phyloP scores from a whole-genome alignment of 2,888 invertebrate species.

The Monochamus alternatus region DNA sequence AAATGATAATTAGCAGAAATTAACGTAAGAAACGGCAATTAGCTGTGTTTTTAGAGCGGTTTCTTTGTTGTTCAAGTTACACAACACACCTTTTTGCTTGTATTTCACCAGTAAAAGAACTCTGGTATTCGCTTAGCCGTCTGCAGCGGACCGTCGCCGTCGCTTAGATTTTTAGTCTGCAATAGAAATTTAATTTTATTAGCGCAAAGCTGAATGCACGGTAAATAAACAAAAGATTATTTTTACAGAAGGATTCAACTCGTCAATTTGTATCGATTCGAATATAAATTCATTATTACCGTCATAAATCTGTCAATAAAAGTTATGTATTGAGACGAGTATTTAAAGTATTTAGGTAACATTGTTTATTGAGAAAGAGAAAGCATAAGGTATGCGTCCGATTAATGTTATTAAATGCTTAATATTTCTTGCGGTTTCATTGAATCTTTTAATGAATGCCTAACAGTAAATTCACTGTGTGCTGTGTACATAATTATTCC shows the following conservation, averaged over 20 bases:
- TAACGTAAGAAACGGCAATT: constrained; percentile 39
- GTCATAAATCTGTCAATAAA: constrained; percentile 13
- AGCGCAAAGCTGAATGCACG: not conserved
- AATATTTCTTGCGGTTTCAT: constrained; percentile 4
- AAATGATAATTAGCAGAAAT: constrained; percentile 29
- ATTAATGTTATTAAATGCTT: not conserved
- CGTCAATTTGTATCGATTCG: constrained; percentile 6
- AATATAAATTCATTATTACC: constrained; percentile 14
- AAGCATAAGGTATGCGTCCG: constrained; percentile 19
- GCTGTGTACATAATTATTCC: not conserved
- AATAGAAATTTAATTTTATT: constrained; percentile 12
- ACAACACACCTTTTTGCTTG: constrained; percentile 39
- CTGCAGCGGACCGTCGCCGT: constrained; percentile 8
- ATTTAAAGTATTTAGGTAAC: not conserved
- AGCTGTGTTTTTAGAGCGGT: constrained; percentile 41
- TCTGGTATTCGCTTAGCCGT: constrained; percentile 8
- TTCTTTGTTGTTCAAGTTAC: constrained; percentile 51
- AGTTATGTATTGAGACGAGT: constrained; percentile 7
- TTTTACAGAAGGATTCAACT: not conserved
- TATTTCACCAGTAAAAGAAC: constrained; percentile 21
- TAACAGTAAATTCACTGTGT: constrained; percentile 26
- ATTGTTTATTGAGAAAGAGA: constrained; percentile 13
- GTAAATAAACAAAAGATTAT: constrained; percentile 12
- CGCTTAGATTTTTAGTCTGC: constrained; percentile 5
- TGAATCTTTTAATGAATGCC: constrained; percentile 14